phyloP scores from a whole-genome alignment of 2,888 invertebrate genomes.

The Cotesia congregata region DNA sequence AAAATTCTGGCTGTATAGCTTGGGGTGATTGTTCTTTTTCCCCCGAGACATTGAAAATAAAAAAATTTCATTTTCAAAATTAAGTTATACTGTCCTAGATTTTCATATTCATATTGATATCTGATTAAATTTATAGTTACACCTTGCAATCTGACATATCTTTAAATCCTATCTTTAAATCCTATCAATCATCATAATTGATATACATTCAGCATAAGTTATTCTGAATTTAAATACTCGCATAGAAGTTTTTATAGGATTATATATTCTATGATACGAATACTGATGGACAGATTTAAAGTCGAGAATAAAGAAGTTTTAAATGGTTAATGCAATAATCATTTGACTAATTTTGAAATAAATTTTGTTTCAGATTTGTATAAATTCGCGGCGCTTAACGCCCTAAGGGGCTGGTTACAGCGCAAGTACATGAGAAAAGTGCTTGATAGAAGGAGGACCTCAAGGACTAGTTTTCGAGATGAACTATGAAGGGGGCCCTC shows the following conservation, averaged over 20 bases:
- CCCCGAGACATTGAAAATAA: too few species aligned
- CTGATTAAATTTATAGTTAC: not conserved
- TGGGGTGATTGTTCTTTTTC: too few species aligned
- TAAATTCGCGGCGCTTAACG: slow-evolving; percentile 25
- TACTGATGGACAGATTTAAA: not conserved
- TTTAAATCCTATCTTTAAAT: not conserved
- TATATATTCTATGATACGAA: not conserved
- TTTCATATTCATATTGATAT: not conserved
- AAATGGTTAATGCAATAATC: not conserved
- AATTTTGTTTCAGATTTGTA: slow-evolving; percentile 50
- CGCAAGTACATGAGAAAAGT: slow-evolving; percentile 44
- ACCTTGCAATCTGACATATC: not conserved
- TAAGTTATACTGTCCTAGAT: too few species aligned
- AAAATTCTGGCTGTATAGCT: too few species aligned
- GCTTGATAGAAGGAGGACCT: slow-evolving; percentile 55
- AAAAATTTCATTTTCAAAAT: too few species aligned
- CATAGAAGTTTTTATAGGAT: not conserved
- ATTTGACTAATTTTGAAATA: slow-evolving; percentile 11
- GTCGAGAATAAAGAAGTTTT: slow-evolving; percentile 1
- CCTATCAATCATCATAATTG: not conserved
- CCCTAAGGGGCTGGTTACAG: slow-evolving; percentile 32
- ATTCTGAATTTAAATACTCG: not conserved
- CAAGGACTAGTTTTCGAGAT: slow-evolving; percentile 66
- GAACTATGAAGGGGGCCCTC: slow-evolving; percentile 69
- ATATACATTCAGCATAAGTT: not conserved